Base-by-base conservation (phyloP, 2,113 vertebrate species). In the Apus apus region DNA sequence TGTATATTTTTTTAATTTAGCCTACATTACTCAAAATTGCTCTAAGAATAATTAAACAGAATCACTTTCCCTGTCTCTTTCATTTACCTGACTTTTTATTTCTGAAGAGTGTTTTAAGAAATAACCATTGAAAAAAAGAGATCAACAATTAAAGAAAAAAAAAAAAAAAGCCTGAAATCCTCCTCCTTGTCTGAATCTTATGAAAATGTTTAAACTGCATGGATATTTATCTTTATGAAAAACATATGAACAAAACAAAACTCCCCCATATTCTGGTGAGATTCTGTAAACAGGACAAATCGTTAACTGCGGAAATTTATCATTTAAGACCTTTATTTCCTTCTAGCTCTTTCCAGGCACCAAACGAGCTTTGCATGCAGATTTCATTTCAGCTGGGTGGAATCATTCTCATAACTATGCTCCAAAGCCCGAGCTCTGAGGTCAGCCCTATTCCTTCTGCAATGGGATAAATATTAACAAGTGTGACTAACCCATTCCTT, bases 401-500 rank as follows among this genome's bases (percentile, higher is more conserved):
- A 95, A 94, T 91, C 67, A 2, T 77, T 96, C 92, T 96, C 86
- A 40, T 90, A 95, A 96, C 50, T 94, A 48, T 91, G 93, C 91
- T 97, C 97, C 87, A 96, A 96, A 97, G 96, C 95, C 91, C 48
- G 48, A 71, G 93, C 87, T 95, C 86, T 61, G 96, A 97, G 96
- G 93, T 97, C 95, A 94, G 92, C 60, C 74, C 97, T 57, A 75
- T 75, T 96, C 89, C 88, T 97, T 80, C 80, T 93, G 85, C 85
- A 90, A 79, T 43, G 40, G 87, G 53, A 96, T 96, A 97, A 96
- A 93, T 91, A 97, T 96, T 96, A 97, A 97, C 82, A 97, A 96
- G 92, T 96, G 91, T 97, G 90, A 97, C 96, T 97, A 97, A 97
- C 94, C 93, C 79, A 57, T 96, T 97, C 96, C 95, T 91, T 93